These are phyloP conservation scores for Microctonus brassicae DNA, from an alignment of 2,888 invertebrate species.

Conservation along the genomic window DNA sequence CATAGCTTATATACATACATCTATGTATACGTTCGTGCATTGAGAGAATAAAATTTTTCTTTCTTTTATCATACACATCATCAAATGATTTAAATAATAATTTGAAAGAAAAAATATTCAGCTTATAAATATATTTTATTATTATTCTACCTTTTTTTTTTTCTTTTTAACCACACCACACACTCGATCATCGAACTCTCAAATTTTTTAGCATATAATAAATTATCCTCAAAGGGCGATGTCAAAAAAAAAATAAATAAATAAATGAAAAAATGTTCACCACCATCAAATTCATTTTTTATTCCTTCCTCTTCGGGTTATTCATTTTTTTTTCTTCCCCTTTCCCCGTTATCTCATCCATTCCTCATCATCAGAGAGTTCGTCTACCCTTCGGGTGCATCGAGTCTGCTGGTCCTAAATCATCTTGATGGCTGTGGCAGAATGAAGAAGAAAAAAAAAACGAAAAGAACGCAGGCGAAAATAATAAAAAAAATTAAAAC, in stretches of 20 bases:
- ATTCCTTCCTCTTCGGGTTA: too few species aligned
- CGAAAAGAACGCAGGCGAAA: not conserved
- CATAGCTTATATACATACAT: not conserved
- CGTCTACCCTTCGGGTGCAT: constrained; percentile 19
- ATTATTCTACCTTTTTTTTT: not conserved
- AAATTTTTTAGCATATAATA: not conserved
- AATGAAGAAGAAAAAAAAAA: not conserved
- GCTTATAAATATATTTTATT: too few species aligned
- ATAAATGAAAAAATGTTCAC: not conserved
- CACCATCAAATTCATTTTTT: too few species aligned
- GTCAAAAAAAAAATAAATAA: not conserved
- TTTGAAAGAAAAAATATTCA: too few species aligned
- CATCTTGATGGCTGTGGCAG: constrained; percentile 30
- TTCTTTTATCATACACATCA: too few species aligned
- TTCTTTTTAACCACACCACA: too few species aligned
- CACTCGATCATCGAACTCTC: not conserved
- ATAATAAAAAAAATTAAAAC: not conserved
- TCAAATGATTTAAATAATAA: too few species aligned
- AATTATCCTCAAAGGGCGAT: not conserved
- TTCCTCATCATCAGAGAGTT: constrained; percentile 22
- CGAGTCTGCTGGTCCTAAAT: constrained; percentile 32
- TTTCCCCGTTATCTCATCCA: constrained; percentile 1
- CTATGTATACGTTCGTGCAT: not conserved
- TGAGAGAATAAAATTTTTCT: too few species aligned
- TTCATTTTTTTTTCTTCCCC: not conserved